Conservation (phyloP, 1,140 invertebrate genomes). For the Tetragnatha versicolor region DNA sequence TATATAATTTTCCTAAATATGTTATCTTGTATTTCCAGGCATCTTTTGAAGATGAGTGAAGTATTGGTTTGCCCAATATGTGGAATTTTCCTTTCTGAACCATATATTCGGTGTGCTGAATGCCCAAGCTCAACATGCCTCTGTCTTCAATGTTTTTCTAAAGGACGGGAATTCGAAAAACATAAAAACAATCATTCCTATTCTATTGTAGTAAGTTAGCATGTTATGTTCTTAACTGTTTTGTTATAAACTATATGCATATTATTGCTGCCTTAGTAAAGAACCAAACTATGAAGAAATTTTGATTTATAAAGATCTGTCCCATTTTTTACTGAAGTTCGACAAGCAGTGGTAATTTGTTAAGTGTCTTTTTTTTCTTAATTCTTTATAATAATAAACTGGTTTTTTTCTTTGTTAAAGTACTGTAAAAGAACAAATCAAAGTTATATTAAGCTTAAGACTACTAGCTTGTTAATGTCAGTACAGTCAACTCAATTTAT, state of each 20-base stretch:
- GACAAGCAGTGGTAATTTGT: not conserved
- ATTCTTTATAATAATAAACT: not conserved
- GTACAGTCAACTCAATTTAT: too few species aligned
- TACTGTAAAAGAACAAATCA: too few species aligned
- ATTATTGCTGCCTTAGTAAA: too few species aligned
- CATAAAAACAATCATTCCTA: slow-evolving; percentile 82
- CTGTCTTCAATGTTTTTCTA: slow-evolving; percentile 79
- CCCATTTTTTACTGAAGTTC: not conserved
- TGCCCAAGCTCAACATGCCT: slow-evolving; percentile 68
- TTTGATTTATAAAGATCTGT: not conserved
- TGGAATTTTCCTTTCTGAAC: slow-evolving; percentile 65
- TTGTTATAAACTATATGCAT: too few species aligned
- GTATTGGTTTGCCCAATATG: slow-evolving; percentile 50
- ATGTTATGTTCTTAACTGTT: not conserved
- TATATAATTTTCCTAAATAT: too few species aligned
- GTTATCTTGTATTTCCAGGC: too few species aligned
- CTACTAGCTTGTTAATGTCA: too few species aligned
- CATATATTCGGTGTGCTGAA: slow-evolving; percentile 77
- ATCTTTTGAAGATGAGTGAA: slow-evolving; percentile 40
- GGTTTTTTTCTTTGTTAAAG: too few species aligned
- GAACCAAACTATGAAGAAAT: too few species aligned
- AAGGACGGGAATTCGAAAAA: slow-evolving; percentile 71
- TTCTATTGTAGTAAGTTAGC: slow-evolving; percentile 68
- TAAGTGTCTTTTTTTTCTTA: not conserved
- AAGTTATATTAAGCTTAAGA: too few species aligned